Base-by-base conservation (phyloP, 1,140 invertebrate species). In the Stratiolaelaps scimitus region DNA sequence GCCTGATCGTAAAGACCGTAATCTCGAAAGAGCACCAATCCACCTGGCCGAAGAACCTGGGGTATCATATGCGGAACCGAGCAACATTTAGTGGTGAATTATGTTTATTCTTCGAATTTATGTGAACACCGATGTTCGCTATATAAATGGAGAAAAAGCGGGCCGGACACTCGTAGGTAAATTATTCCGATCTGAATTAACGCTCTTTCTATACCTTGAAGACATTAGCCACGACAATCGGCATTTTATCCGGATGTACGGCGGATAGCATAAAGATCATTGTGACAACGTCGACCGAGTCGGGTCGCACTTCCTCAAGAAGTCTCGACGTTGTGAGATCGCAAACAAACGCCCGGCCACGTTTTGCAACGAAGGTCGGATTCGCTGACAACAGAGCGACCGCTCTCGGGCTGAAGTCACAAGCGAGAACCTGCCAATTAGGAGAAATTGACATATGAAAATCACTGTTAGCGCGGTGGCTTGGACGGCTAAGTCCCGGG, bases 1-100 rank as follows among this genome's bases (percentile, higher is more conserved):
- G 95, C 89, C 84, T 98, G 89, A 76, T 99, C 96, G 74, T 95
- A 92, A n/a, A 92, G 76, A 0, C 92, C 95, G 77, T 99, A 99
- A 78, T 99, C 96, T 71, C 96, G 78, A 71, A 98, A 91, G 4
- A 98, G 75, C 2, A 98, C 73, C 43, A 88, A 73, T 17, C 92
- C 94, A 20, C 86, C 89, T 0, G 84, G 85, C 68, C 83, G 84
- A 0, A 97, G 75, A 7, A 86, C 75, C 67, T 80, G 71, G 23
- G 66, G 10, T 10, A 40, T 40, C 10, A 65, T 40, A 10, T 40
- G 34, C 10, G 5, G 34, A 40, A 40, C 10, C 4, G 10, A 40
- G 10, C 34, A 40, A 10, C 4, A 40, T 10, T 40, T 40, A 10
- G 34, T 10, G n/a, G n/a, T n/a, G n/a, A n/a, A n/a, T n/a, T n/a